Base-by-base conservation (phyloP, 1,140 invertebrate genomes). In the Caenorhabditis latens region DNA sequence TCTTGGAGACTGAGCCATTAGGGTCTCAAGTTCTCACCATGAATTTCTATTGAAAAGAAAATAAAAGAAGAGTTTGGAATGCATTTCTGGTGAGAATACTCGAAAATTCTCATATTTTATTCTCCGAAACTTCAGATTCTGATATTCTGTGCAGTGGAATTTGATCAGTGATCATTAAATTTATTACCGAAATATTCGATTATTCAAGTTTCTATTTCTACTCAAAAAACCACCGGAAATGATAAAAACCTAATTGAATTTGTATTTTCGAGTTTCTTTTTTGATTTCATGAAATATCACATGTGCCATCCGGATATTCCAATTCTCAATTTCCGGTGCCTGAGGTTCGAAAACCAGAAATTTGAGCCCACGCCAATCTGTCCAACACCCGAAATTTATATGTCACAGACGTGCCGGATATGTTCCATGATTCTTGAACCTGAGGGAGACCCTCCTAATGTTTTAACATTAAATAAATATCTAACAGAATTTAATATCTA, bases 331-430 rank as follows among this genome's bases (percentile, higher is more conserved):
- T 65, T 65, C 61, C 61, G 61, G 32, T 65, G 61, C 6, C 32
- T 40, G 61, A 42, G 9, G 61, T 65, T 65, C 61, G 61, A 65
- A 65, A 65, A 65, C 40, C 61, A 65, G 61, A 40, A 65, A 65
- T 65, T 65, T 42, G 61, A 65, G 61, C 61, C 61, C 61, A 65
- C 61, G 61, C 32, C 32, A 32, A 32, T 32, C 32, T n/a, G 21
- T 24, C 61, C 32, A 16, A 58, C 32, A 32, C 50, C 50, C 50
- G 9, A 65, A 40, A 19, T 11, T 65, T 14, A 32, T 42, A 42
- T 65, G 9, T 40, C 21, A 65, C 11, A 65, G 32, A 65, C 61
- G 61, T 40, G 13, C 61, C 61, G 61, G 61, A 65, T 14, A 65
- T 65, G 61, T 75, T 75, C 43, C 19, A 46, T 46, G 67, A 42